Evolutionary conservation across 2,888 invertebrate species (phyloP), one percentile per base, ranked within the genome.

Genomic region (Griposia aprilina): DNA sequence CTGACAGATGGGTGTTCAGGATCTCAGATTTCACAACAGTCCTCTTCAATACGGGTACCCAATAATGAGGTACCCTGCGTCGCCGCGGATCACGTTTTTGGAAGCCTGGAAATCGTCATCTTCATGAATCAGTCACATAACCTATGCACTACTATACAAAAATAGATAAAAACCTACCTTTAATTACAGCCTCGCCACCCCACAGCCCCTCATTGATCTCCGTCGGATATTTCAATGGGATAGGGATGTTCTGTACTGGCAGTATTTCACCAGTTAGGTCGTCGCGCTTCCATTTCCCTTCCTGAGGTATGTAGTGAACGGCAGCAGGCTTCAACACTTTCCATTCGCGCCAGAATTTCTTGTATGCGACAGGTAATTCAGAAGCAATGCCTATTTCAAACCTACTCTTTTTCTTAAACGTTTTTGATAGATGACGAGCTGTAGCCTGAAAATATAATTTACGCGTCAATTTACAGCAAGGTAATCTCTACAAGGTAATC

Each of bases 121-220:
- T 63, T 45, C n/a, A 63, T 67, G 20, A 76, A 26, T 41, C 23
- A 55, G 26, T 45, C 55, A 77, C 70, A 79, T 81, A 83, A 85
- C 75, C 77, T 79, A 69, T 76, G 26, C 23, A 26, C 41, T 68
- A 41, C 55, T 62, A 65, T 71, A 76, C n/a, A 30, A 8, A 69
- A 55, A 45, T 70, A 77, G 45, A 60, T 75, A 62, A 70, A 70
- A 78, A 65, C 68, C 69, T 83, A 96, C 97, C 99, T 97, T 99
- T 98, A 41, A 99, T 96, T 0, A 99, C 97, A 55, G 98, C 99
- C 97, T 99, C 99, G 15, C 99, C 99, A 83, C 99, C 99, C 99
- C 99, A 99, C 85, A 99, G 97, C 55, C 99, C 99, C 66, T 97
- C 91, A 92, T 99, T 97, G 76, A 98, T 97, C 95, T 99, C 99